Percentiles rank a stretch among this genome's conserved stretches.
Evolutionary conservation across 2,888 invertebrate species (phyloP).

Genomic region (Linnaemya tessellans): DNA sequence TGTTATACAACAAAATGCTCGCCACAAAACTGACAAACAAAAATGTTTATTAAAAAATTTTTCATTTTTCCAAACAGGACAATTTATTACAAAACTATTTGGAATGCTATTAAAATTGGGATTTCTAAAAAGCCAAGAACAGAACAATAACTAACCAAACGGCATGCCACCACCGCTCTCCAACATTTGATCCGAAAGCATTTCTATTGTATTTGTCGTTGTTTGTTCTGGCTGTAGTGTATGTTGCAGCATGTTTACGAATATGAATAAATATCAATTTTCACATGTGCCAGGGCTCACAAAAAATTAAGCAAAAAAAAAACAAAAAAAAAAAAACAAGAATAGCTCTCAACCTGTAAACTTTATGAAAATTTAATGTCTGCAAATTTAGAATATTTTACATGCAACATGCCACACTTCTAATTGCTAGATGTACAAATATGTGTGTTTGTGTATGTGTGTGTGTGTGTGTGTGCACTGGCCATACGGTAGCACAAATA

Average conservation of each 20-base stretch:
- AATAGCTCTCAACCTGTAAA: slow-evolving; percentile 46
- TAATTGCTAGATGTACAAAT: slow-evolving; percentile 31
- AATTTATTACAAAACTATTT: slow-evolving; percentile 66
- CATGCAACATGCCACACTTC: slow-evolving; percentile 31
- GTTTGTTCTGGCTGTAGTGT: slow-evolving; percentile 2
- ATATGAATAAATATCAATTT: slow-evolving; percentile 69
- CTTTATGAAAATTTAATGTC: slow-evolving; percentile 65
- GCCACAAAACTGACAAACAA: slow-evolving; percentile 37
- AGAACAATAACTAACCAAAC: slow-evolving; percentile 30
- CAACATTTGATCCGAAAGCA: slow-evolving; percentile 52
- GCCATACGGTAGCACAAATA: neutral
- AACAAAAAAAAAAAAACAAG: slow-evolving; percentile 5
- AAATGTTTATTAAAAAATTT: slow-evolving; percentile 59
- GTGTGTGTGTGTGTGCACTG: neutral
- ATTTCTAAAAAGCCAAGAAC: slow-evolving; percentile 15
- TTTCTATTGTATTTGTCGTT: slow-evolving; percentile 46
- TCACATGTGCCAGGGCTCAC: slow-evolving; percentile 57
- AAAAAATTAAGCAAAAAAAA: slow-evolving; percentile 13
- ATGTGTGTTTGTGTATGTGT: too few relatives aligned
- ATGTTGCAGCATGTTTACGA: slow-evolving; percentile 23
- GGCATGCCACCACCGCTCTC: neutral
- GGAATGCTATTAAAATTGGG: slow-evolving; percentile 61
- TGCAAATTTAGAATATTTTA: slow-evolving; percentile 59
- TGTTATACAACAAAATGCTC: slow-evolving; percentile 39
- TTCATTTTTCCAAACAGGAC: slow-evolving; percentile 22